Conservation (phyloP, 1,140 invertebrate genomes). For the Ceratina japonica region DNA sequence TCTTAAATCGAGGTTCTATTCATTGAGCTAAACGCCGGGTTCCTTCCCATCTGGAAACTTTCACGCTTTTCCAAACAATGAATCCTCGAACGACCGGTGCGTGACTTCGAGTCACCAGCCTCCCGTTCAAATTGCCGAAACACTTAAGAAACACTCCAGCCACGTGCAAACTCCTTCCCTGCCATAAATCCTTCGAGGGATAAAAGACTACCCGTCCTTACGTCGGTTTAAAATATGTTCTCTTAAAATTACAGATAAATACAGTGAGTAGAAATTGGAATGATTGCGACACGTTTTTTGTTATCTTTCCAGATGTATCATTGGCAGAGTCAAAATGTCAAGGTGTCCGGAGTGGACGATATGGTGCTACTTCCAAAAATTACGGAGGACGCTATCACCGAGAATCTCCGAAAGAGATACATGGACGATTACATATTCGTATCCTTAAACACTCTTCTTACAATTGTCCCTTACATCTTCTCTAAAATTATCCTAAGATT, state of each 20-base stretch:
- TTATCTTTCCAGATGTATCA: constrained; percentile 83
- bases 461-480: background rate
- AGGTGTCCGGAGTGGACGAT: constrained; percentile 88
- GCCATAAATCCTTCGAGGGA: background rate
- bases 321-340: constrained; percentile 89
- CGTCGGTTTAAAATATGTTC: no score
- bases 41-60: no score
- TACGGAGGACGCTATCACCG: constrained; percentile 85
- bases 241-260: background rate
- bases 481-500: background rate
- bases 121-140: no score
- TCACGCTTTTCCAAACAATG: no score
- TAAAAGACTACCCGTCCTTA: background rate
- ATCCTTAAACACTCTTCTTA: constrained; percentile 76
- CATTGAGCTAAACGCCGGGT: no score
- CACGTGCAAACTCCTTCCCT: background rate
- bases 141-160: background rate
- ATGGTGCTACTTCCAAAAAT: constrained; percentile 90
- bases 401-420: constrained; percentile 87
- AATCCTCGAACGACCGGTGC: no score
- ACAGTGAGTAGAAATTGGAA: background rate
- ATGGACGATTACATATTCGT: constrained; percentile 89
- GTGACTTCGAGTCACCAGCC: no score
- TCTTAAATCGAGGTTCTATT: no score
- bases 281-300: background rate